Evolutionary conservation across 2,888 invertebrate species (phyloP), one percentile per base, ranked within the genome.

Genomic region (Laspeyria flexula): DNA sequence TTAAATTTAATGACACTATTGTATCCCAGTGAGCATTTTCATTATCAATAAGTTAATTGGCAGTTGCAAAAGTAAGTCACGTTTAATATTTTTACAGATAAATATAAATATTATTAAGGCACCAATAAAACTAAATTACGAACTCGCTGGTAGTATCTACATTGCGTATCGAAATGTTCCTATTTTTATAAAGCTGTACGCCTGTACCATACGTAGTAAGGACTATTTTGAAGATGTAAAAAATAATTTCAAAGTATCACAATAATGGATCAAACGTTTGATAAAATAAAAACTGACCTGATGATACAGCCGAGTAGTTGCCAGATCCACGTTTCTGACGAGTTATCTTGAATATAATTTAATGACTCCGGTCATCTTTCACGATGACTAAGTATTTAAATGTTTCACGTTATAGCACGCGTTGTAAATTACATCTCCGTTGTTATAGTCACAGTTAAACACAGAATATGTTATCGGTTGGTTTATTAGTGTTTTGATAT

Each of bases 211-310:
- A n/a, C n/a, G n/a, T n/a, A n/a, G n/a, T n/a, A n/a, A n/a, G n/a
- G n/a, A n/a, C n/a, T n/a, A 21, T 21, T 21, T 21, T 21, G 21
- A 7, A 9, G 4, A 38, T 25, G 15, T 29, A 27, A 29, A 47
- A 11, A 37, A 43, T 0, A 38, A 7, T 31, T 43, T 29, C 5
- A 39, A 30, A 29, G 18, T 16, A 38, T 15, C 30, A 34, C 21
- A 13, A 15, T 43, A 56, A 65, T 60, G 38, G 62, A 57, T 54
- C 52, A 68, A 49, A 49, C 3, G n/a, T 62, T 50, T 66, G 64
- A 62, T 64, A 72, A 61, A 73, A 68, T 58, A 61, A 70, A 73
- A 73, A 76, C 88, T 79, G 73, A 89, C 88, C 88, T 88, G 88
- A 86, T 86, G 83, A 83, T 79, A 71, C 74, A 73, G 62, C 48